A percentile compares a stretch with the other conserved stretches of the same genome.
Evolutionary conservation across 37 sponge, comb jelly and placozoan species (phyloP).

Genomic region (Tethya wilhelma): DNA sequence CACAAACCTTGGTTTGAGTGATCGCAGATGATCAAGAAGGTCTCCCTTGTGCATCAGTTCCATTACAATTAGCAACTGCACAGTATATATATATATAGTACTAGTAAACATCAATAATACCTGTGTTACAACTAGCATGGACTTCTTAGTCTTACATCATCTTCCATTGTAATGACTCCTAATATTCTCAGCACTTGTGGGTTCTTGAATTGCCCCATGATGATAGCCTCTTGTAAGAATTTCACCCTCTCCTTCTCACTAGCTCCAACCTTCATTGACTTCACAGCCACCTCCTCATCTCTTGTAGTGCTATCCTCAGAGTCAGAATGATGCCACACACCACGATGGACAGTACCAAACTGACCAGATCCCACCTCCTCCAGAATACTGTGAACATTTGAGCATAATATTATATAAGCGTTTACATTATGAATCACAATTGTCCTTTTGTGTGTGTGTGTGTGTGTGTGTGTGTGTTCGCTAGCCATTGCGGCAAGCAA

Average conservation of each 20-base stretch:
- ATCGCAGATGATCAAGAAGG: too few species aligned
- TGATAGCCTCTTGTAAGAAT: slow-evolving; percentile 63
- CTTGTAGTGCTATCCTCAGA: neutral
- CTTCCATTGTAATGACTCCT: slow-evolving; percentile 1
- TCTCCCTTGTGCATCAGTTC: too few species aligned
- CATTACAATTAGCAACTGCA: too few species aligned
- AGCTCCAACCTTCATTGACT: slow-evolving; percentile 19
- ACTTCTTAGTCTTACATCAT: neutral
- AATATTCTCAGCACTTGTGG: slow-evolving; percentile 36
- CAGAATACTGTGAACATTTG: neutral
- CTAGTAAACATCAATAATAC: too few species aligned
- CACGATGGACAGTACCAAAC: slow-evolving; percentile 32
- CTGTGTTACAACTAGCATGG: too few species aligned
- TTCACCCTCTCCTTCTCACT: slow-evolving; percentile 40
- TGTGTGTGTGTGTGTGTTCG: too few species aligned
- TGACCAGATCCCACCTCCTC: slow-evolving; percentile 33
- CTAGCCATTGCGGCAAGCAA: too few species aligned
- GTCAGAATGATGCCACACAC: slow-evolving; percentile 24
- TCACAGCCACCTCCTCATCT: slow-evolving; percentile 49
- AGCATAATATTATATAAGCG: neutral
- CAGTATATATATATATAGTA: too few species aligned
- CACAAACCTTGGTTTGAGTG: too few species aligned
- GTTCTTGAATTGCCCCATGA: slow-evolving; percentile 59
- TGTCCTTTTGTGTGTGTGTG: too few species aligned
- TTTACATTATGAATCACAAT: too few species aligned